Evolutionary conservation across 2,113 vertebrate species (phyloP).

Genomic region (Ranitomeya imitator): DNA sequence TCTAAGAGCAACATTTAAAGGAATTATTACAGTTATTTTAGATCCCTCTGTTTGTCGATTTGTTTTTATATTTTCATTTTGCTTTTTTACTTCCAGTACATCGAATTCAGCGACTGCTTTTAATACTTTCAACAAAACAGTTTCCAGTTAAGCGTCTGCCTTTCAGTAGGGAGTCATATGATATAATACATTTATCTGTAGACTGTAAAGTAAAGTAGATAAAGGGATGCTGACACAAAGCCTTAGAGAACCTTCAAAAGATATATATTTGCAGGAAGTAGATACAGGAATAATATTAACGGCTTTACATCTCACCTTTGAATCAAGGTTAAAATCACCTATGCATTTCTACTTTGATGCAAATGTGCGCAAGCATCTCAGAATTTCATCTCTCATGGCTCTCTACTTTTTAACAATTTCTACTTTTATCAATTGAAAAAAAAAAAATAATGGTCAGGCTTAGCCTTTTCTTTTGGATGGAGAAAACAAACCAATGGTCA

Average conservation of each 20-base stretch:
- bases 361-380: neutral
- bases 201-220: neutral
- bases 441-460: too few species aligned
- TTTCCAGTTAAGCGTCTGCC: neutral
- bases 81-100: neutral
- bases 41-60: too few species aligned
- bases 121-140: neutral
- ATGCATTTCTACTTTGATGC: neutral
- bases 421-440: neutral
- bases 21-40: too few species aligned
- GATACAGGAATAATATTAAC: neutral
- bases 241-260: neutral
- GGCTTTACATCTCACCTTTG: neutral
- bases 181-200: neutral
- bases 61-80: neutral
- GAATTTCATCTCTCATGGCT: neutral
- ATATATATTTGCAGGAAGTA: neutral
- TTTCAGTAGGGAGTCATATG: neutral
- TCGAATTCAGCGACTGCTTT: neutral
- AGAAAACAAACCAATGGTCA: too few species aligned
- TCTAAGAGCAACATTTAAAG: too few species aligned
- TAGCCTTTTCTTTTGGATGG: too few species aligned
- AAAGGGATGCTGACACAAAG: neutral
- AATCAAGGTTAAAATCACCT: neutral
- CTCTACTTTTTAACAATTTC: neutral